Evolutionary conservation across 92 coral and sea anemone genomes (phyloP).

Genomic region (Parazoanthus darwini): DNA sequence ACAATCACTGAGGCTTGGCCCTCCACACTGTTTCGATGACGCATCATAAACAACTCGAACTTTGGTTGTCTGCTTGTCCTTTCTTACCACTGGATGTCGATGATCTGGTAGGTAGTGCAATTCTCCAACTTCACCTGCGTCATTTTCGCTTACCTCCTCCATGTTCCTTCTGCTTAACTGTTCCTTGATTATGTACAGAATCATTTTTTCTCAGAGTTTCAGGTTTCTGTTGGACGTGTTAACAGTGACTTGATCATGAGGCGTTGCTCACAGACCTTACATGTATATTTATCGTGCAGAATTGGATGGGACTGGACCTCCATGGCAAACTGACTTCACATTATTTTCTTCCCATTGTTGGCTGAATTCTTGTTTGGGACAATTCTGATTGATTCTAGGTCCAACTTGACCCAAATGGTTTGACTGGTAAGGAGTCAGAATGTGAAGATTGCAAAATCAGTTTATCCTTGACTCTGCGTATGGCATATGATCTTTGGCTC

Average conservation of each 20-base stretch:
- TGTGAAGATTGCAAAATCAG: constrained; percentile 51
- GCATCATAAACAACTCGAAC: constrained; percentile 41
- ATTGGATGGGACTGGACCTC: too few relatives aligned
- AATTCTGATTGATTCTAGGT: constrained; percentile 50
- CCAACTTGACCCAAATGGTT: constrained; percentile 64
- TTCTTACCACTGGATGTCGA: too few relatives aligned
- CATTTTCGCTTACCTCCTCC: too few relatives aligned
- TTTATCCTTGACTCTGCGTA: constrained; percentile 47
- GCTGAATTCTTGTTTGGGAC: constrained; percentile 9
- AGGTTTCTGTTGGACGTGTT: too few relatives aligned
- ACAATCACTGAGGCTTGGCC: constrained; percentile 30
- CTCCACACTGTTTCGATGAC: constrained; percentile 40
- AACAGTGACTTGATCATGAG: too few relatives aligned
- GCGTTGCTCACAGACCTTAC: too few relatives aligned
- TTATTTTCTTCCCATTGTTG: constrained; percentile 27
- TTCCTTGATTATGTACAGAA: too few relatives aligned
- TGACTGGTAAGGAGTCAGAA: constrained; percentile 59
- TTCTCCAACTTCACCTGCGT: too few relatives aligned
- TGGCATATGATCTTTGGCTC: constrained; percentile 65
- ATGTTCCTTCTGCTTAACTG: too few relatives aligned
- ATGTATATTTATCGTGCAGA: too few relatives aligned
- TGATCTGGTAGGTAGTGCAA: too few relatives aligned
- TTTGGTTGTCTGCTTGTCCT: constrained; percentile 40
- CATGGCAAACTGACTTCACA: constrained; percentile 52
- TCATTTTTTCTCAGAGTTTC: too few relatives aligned